phyloP scores from a whole-genome alignment of 2,113 vertebrate species.

The Pteronura brasiliensis region DNA sequence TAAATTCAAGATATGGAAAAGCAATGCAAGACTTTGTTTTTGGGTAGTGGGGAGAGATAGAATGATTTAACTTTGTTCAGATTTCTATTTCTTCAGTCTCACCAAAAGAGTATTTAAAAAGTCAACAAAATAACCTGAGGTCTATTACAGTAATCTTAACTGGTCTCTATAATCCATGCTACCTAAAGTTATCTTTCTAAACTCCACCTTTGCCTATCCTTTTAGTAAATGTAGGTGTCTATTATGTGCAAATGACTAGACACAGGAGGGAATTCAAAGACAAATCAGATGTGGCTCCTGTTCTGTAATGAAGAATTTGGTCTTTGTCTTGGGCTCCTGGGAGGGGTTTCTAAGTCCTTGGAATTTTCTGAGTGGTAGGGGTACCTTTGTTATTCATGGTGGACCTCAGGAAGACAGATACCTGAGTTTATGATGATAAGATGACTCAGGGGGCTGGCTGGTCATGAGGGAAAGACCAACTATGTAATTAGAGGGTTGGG shows the following conservation, averaged over 20 bases:
- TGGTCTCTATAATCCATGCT: neutral
- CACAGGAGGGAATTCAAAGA: neutral
- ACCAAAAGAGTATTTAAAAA: neutral
- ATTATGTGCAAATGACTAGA: neutral
- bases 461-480: neutral
- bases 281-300: neutral
- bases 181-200: neutral
- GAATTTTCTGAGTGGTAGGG: neutral
- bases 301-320: neutral
- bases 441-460: neutral
- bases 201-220: neutral
- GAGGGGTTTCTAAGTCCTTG: neutral
- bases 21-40: neutral
- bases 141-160: neutral
- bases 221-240: neutral
- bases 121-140: neutral
- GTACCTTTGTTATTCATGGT: neutral
- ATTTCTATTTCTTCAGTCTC: slow-evolving; percentile 2
- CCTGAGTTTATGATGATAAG: neutral
- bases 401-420: neutral
- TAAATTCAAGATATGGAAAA: neutral
- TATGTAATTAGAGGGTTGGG: neutral
- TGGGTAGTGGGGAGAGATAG: neutral
- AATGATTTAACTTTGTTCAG: neutral
- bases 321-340: neutral